Percentiles rank a stretch among this genome's conserved stretches.
Conservation (phyloP, 2,797 vertebrate species). For the Ctenopoma kingsleyae region DNA sequence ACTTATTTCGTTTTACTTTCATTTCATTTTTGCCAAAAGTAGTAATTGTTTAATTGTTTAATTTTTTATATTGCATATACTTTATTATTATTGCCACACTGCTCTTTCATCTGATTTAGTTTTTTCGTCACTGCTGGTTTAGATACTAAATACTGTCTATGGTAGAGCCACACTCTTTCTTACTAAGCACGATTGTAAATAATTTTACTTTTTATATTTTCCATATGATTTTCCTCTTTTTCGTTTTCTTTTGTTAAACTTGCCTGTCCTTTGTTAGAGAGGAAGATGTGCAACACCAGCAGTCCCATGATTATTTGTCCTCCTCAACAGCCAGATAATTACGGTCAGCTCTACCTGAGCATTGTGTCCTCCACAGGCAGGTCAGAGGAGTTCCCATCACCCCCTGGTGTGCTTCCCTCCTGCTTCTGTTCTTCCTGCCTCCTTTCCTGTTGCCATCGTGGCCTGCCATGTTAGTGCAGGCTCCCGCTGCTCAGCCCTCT, state of each 20-base stretch:
- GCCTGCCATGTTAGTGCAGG: slow-evolving; percentile 80
- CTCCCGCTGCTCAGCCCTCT: slow-evolving; percentile 79
- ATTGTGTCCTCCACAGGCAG: slow-evolving; percentile 70
- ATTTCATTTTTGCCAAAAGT: not conserved
- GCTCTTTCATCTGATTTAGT: slow-evolving; percentile 17
- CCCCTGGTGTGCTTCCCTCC: slow-evolving; percentile 71
- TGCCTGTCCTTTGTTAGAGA: slow-evolving; percentile 56
- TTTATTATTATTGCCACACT: not conserved
- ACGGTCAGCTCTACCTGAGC: slow-evolving; percentile 62
- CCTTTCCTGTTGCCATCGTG: slow-evolving; percentile 80
- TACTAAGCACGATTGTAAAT: not conserved
- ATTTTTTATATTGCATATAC: not conserved
- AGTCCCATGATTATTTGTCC: slow-evolving; percentile 68
- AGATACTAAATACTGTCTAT: not conserved
- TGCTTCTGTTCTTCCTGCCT: slow-evolving; percentile 76
- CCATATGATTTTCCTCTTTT: slow-evolving; percentile 12
- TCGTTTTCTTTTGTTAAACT: slow-evolving; percentile 31
- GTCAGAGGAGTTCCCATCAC: slow-evolving; percentile 74
- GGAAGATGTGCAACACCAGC: slow-evolving; percentile 45
- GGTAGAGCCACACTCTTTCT: not conserved
- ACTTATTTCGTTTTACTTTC: not conserved
- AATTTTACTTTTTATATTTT: slow-evolving; percentile 10
- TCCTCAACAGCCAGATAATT: slow-evolving; percentile 62
- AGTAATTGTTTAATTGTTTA: slow-evolving; percentile 2
- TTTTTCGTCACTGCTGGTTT: slow-evolving; percentile 22